Conservation (phyloP, 2,113 vertebrate genomes). For the Elanoides forficatus region DNA sequence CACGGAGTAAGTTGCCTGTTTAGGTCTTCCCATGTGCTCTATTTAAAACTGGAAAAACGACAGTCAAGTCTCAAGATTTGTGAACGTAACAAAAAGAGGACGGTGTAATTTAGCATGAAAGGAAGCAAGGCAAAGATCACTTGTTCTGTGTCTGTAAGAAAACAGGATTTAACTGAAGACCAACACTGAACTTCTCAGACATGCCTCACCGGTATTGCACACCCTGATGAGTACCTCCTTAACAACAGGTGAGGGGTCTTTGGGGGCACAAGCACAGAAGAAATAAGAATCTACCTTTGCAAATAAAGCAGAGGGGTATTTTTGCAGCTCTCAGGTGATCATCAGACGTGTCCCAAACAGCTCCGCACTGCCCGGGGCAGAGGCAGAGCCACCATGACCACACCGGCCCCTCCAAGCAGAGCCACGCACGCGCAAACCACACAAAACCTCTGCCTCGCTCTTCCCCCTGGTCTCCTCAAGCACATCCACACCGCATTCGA, state of each 20-base stretch:
- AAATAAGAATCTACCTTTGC: neutral
- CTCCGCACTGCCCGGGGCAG: neutral
- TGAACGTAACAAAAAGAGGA: neutral
- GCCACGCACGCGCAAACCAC: rapidly evolving
- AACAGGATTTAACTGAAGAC: neutral
- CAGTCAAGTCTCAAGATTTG: neutral
- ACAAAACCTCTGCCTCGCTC: neutral
- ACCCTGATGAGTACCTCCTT: neutral
- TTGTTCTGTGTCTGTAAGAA: neutral
- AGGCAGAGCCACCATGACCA: rapidly evolving
- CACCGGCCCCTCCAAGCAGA: neutral
- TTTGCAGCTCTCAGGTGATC: neutral
- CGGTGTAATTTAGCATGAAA: neutral
- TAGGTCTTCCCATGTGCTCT: neutral
- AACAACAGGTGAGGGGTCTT: neutral
- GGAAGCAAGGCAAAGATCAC: neutral
- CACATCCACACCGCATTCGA: rapidly evolving
- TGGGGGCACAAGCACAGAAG: neutral
- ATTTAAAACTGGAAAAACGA: neutral
- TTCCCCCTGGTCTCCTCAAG: neutral
- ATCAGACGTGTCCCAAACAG: rapidly evolving
- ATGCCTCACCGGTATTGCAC: neutral
- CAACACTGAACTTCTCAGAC: neutral
- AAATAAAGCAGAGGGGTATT: neutral
- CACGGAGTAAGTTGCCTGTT: neutral